Evolutionary conservation across 1,140 invertebrate genomes (phyloP), one percentile per base, ranked within the genome.

Genomic region (Colletes gigas): DNA sequence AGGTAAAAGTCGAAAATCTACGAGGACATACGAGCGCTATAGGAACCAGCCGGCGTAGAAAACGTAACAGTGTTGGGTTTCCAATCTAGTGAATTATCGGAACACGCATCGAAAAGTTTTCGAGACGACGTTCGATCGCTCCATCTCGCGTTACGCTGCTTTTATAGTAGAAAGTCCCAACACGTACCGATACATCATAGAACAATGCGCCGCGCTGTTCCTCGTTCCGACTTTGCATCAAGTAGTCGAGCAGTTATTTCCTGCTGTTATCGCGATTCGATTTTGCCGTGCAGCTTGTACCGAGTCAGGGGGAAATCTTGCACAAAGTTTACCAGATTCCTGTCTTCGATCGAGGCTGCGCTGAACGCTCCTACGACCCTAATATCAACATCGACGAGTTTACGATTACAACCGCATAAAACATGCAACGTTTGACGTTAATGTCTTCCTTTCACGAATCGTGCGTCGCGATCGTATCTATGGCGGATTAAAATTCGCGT

Each of bases 151-250:
- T 78, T 52, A 71, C 75, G 67, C 44, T 78, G 75, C 75, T 78
- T 78, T 78, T 71, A 78, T 78, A 78, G 67, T 78, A 78, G 75
- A 78, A 78, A 78, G 75, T 78, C 14, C 14, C 55, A 62, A 71
- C 67, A 52, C 21, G 67, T 62, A 52, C 75, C 67, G 67, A 78
- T 78, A 78, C 75, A 78, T 62, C 75, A 78, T 78, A 62, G 66
- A 78, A 78, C 75, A 78, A 78, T 78, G 67, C 75, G 17, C 52
- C 41, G 12, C 39, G 41, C n/a, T 19, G 74, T 68, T 76, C 65
- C 63, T 76, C 39, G 63, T 68, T 75, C 52, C 73, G 62, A 65
- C 39, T 66, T 44, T 41, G 39, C 74, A 60, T 69, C 65, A 17
- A 68, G 17, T 30, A 39, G 41, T 12, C 17, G 4, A 9, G 5